A percentile compares a stretch with the other conserved stretches of the same genome.
Evolutionary conservation across 2,797 vertebrate species (phyloP).

Genomic region (Clarias fuscus): DNA sequence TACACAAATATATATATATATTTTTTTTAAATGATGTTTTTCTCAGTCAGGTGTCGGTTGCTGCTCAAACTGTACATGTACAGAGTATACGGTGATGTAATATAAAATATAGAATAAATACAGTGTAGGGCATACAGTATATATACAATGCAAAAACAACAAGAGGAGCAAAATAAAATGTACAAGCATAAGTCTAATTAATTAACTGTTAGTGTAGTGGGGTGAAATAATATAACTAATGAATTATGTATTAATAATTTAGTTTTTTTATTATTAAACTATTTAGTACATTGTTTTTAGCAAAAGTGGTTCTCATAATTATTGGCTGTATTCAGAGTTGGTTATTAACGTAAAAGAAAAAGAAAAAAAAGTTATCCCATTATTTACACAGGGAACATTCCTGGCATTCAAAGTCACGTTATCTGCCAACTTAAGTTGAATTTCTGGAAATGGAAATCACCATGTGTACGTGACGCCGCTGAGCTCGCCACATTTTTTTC

Average conservation of each 20-base stretch:
- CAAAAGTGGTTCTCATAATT: neutral
- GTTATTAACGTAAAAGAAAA: neutral
- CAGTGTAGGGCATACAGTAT: conserved; percentile 43
- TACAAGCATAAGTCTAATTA: neutral
- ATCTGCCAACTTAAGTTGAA: no score
- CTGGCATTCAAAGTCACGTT: neutral
- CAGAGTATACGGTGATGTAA: conserved; percentile 26
- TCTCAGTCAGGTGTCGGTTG: conserved; percentile 23
- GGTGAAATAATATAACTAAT: neutral
- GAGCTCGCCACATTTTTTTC: neutral
- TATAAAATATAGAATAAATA: conserved; percentile 42
- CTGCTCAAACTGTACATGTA: conserved; percentile 41
- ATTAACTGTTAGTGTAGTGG: neutral
- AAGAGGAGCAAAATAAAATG: conserved; percentile 7
- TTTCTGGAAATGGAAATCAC: neutral
- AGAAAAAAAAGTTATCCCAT: neutral
- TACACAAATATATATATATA: conserved; percentile 10
- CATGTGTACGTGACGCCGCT: neutral
- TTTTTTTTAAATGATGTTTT: neutral
- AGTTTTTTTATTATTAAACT: neutral
- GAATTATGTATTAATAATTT: neutral
- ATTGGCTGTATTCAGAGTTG: neutral
- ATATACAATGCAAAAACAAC: conserved; percentile 47
- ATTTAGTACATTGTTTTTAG: neutral
- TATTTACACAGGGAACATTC: neutral